A percentile compares a stretch with the other conserved stretches of the same genome.
These are phyloP conservation scores for Dallia pectoralis DNA, from an alignment of 2,797 vertebrate genomes.

Conservation along the genomic window DNA sequence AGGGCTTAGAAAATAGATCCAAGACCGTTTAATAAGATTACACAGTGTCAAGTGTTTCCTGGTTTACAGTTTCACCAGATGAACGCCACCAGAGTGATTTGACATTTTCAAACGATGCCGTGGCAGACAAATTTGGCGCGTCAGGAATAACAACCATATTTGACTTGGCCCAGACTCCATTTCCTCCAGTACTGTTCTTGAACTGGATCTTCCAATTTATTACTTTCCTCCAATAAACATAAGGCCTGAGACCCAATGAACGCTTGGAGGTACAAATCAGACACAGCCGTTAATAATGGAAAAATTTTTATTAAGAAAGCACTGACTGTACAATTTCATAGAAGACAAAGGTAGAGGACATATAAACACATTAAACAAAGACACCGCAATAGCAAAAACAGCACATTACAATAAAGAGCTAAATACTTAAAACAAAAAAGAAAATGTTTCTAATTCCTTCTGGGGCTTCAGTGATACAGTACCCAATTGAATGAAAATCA, in stretches of 20 bases:
- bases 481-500: no score
- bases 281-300: neutral
- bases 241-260: neutral
- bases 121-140: neutral
- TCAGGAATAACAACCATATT: neutral
- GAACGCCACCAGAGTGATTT: neutral
- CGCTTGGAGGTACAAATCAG: neutral
- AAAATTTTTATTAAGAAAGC: conserved; percentile 69
- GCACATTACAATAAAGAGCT: conserved; percentile 15
- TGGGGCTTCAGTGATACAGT: no score
- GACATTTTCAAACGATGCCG: neutral
- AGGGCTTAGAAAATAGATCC: neutral
- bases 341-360: conserved; percentile 50
- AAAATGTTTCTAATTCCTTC: no score
- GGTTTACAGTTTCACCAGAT: neutral
- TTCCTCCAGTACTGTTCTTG: neutral
- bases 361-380: conserved; percentile 52
- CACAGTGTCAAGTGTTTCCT: neutral
- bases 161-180: no score
- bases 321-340: conserved; percentile 65
- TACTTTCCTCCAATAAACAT: neutral
- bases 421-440: neutral
- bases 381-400: conserved; percentile 49
- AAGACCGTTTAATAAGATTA: neutral
- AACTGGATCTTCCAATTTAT: neutral